phyloP scores from a whole-genome alignment of 2,888 invertebrate species.

The Standfussiana lucernea region DNA sequence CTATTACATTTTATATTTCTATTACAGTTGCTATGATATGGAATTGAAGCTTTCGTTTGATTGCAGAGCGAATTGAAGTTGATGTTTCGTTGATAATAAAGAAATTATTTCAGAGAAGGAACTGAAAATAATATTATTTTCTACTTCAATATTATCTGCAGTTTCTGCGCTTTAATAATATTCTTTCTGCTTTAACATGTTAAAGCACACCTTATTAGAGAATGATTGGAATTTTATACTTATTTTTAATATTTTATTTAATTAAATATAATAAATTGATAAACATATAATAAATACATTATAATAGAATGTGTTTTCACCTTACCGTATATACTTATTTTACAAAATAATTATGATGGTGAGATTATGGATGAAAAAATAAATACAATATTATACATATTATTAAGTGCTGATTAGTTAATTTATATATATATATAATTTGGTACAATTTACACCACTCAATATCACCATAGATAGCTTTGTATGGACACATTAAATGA shows the following conservation, averaged over 20 bases:
- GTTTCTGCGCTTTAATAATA: neutral
- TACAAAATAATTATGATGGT: neutral
- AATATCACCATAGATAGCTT: neutral
- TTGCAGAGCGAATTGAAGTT: constrained; percentile 13
- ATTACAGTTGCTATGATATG: constrained; percentile 45
- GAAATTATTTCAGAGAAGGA: neutral
- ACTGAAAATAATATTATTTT: neutral
- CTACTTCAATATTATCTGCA: neutral
- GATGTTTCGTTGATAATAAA: constrained; percentile 1
- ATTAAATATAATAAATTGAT: neutral
- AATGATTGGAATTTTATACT: neutral
- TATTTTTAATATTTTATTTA: neutral
- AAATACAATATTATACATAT: neutral
- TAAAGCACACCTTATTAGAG: neutral
- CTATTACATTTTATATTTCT: constrained; percentile 46
- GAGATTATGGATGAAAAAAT: neutral
- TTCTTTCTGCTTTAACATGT: neutral
- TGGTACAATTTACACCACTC: neutral
- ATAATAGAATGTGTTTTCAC: neutral
- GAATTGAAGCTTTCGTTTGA: constrained; percentile 24
- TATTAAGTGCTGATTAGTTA: neutral
- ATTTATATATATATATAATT: neutral
- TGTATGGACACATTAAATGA: neutral
- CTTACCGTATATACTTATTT: neutral
- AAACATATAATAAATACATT: neutral